Evolutionary conservation across 2,797 vertebrate genomes (phyloP), one percentile per base, ranked within the genome.

Genomic region (Sebastes hubbsi): DNA sequence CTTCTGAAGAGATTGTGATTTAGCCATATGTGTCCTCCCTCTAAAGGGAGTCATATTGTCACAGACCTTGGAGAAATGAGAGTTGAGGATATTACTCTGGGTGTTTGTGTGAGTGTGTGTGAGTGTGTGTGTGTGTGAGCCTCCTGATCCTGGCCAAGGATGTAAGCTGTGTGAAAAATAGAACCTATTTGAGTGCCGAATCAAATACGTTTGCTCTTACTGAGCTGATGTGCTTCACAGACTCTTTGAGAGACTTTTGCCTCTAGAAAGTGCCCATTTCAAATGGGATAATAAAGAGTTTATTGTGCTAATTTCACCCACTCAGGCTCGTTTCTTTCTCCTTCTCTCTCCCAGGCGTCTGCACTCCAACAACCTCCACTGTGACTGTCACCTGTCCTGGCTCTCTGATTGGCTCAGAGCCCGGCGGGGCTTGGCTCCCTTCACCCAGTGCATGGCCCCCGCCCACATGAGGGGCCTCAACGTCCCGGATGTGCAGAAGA

Each of bases 301-400:
- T 3, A 24, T 64, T 18, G 30, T 60, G 22, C 60, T 70, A 0
- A 22, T 49, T 24, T 6, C 30, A 16, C 20, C 24, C 30, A 11
- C 30, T 67, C 36, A 10, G 25, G 49, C 29, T 14, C 1, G 4
- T 65, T 4, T 59, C 22, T 65, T 22, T 24, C 73, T 66, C 30
- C 10, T 5, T 89, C 49, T 74, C 46, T 74, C 38, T 79, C 66
- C 54, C 84, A 99, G 98, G 75, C 97, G 98, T 60, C 96, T 99
- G 60, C 98, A 99, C 95, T 99, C 98, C 91, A 99, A 99, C 94
- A 97, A 96, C 87, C 96, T 99, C 87, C 96, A 97, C 94, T 99
- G 98, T 16, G 98, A 99, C 95, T 99, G 98, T 87, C 98, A 99
- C 96, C 95, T 99, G 93, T 97, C 98, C 74, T 99, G 98, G 98